phyloP scores from a whole-genome alignment of 2,888 invertebrate species.

The Ectemnius lituratus region DNA sequence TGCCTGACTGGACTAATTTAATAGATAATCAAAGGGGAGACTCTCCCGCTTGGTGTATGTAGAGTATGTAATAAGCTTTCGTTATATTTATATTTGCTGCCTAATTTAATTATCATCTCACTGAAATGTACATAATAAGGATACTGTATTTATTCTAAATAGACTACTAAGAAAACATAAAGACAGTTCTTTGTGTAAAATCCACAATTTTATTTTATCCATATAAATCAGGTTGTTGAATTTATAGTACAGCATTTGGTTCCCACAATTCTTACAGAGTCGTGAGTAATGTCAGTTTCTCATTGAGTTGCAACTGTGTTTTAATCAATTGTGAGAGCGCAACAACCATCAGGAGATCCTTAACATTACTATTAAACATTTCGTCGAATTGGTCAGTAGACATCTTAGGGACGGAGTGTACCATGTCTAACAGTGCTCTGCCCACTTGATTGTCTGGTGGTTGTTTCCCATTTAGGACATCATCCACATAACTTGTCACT shows the following conservation, averaged over 20 bases:
- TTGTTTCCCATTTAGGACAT: conserved; percentile 89
- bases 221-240: conserved; percentile 22
- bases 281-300: conserved; percentile 93
- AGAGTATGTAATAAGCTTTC: background rate
- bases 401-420: conserved; percentile 95
- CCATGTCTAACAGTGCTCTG: conserved; percentile 92
- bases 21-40: conserved; percentile 79
- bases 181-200: conserved; percentile 8
- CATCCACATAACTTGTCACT: conserved; percentile 92
- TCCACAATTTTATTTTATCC: conserved; percentile 28
- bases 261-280: conserved; percentile 79
- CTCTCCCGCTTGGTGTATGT: conserved; percentile 22
- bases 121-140: conserved; percentile 31
- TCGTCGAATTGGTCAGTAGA: conserved; percentile 93
- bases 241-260: background rate
- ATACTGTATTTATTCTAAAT: too few species aligned
- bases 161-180: too few species aligned
- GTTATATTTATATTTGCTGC: too few species aligned
- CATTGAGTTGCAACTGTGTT: conserved; percentile 97
- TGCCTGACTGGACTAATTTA: conserved; percentile 91
- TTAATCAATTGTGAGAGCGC: conserved; percentile 97
- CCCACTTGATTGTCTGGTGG: conserved; percentile 90
- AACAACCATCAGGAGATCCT: conserved; percentile 98
- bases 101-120: background rate
- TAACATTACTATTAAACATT: conserved; percentile 97